Evolutionary conservation across 1,140 invertebrate species (phyloP).

Genomic region (Drosophila chauvacae): DNA sequence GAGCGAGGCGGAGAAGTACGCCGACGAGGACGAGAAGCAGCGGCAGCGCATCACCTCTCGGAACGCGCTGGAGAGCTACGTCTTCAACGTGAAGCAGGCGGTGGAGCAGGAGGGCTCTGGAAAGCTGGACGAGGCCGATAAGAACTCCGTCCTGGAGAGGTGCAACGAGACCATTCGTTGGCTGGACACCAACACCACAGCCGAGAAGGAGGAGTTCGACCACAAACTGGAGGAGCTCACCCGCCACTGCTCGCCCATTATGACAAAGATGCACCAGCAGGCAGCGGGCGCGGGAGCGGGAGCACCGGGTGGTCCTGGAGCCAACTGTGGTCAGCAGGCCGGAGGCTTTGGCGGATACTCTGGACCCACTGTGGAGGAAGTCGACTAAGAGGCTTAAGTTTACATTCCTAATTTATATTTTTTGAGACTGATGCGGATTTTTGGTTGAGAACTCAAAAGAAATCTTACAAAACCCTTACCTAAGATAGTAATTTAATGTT

Average conservation of each 20-base stretch:
- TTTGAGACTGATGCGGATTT: slow-evolving; percentile 6
- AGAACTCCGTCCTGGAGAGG: slow-evolving; percentile 87
- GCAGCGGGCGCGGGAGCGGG: neutral
- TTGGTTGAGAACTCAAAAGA: slow-evolving; percentile 5
- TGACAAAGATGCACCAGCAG: slow-evolving; percentile 85
- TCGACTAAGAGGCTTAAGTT: slow-evolving; percentile 86
- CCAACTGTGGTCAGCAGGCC: slow-evolving; percentile 82
- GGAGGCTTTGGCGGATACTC: slow-evolving; percentile 84
- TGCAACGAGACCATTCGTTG: slow-evolving; percentile 86
- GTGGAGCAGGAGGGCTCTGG: neutral
- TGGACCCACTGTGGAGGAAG: slow-evolving; percentile 90
- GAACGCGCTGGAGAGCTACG: neutral
- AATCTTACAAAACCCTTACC: neutral
- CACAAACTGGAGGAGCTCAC: slow-evolving; percentile 86
- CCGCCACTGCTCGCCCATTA: slow-evolving; percentile 86
- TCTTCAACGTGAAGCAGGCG: neutral
- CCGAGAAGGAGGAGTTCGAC: slow-evolving; percentile 87
- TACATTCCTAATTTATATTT: neutral
- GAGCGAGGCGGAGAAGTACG: neutral
- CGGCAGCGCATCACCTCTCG: neutral
- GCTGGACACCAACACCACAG: slow-evolving; percentile 87
- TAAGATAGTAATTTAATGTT: slow-evolving; percentile 7
- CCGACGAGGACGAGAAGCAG: neutral
- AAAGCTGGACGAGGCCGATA: slow-evolving; percentile 85
- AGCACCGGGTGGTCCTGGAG: slow-evolving; percentile 82